Conservation (phyloP, 1,140 invertebrate genomes). For the Cataglyphis hispanica region DNA sequence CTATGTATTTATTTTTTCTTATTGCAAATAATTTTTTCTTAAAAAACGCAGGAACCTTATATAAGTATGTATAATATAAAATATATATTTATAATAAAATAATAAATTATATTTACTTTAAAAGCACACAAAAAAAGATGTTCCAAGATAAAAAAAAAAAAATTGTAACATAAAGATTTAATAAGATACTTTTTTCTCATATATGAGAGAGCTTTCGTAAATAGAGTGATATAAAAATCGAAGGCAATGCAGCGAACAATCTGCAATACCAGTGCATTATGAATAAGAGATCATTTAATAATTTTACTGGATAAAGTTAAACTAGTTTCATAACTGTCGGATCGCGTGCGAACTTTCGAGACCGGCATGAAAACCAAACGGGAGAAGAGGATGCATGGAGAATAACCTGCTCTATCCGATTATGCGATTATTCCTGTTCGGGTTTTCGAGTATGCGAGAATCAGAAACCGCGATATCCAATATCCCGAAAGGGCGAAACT, state of each 20-base stretch:
- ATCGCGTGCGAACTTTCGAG: conserved; percentile 56
- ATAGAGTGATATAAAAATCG: not conserved
- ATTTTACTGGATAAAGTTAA: conserved; percentile 62
- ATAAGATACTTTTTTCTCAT: not conserved
- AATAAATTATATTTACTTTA: not conserved
- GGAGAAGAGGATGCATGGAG: conserved; percentile 25
- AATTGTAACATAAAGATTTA: not conserved
- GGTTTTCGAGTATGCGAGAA: conserved; percentile 47
- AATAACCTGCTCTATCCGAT: conserved; percentile 43
- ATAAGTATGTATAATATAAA: too few species aligned
- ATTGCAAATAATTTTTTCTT: not conserved
- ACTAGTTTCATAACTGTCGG: conserved; percentile 64
- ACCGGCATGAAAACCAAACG: conserved; percentile 24
- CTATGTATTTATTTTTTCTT: not conserved
- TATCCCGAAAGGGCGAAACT: conserved; percentile 29
- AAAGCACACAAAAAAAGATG: not conserved
- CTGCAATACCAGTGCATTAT: not conserved
- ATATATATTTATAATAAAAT: not conserved
- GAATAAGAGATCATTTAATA: conserved; percentile 55
- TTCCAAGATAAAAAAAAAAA: not conserved
- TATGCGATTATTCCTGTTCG: conserved; percentile 59
- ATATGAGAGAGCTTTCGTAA: not conserved
- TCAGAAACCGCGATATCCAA: conserved; percentile 43
- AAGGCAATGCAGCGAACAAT: not conserved
- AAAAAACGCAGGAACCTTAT: not conserved